Evolutionary conservation across 2,113 vertebrate species (phyloP).

Genomic region (Cnemophilus loriae): DNA sequence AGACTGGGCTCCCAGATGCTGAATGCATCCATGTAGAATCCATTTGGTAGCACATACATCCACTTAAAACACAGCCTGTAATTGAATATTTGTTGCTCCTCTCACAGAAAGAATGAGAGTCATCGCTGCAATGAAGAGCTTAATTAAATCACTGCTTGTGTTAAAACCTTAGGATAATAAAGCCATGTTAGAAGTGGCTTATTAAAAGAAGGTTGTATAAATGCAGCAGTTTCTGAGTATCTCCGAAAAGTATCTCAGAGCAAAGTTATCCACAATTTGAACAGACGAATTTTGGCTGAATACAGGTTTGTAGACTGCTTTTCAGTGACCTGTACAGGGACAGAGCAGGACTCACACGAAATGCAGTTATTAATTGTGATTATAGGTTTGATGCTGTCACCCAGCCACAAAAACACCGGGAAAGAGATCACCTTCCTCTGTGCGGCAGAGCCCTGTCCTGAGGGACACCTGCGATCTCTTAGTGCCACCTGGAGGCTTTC

Average conservation of each 20-base stretch:
- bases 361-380: neutral
- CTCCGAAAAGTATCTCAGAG: neutral
- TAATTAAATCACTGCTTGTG: neutral
- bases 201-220: neutral
- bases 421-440: neutral
- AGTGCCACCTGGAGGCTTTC: neutral
- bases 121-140: neutral
- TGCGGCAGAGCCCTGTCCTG: neutral
- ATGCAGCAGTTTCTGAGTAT: neutral
- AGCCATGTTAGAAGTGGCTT: accelerated
- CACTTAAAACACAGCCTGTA: neutral
- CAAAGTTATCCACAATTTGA: neutral
- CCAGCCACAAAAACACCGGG: neutral
- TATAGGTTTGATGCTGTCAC: neutral
- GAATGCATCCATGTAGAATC: neutral
- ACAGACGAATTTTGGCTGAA: neutral
- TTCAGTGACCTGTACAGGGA: neutral
- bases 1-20: neutral
- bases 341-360: neutral
- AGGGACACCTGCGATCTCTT: neutral
- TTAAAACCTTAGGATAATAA: neutral
- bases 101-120: neutral
- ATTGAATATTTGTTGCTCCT: neutral
- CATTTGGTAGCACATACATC: accelerated
- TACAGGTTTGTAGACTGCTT: neutral